Base-by-base conservation (phyloP, 2,797 vertebrate genomes). In the Cirrhinus mrigala region DNA sequence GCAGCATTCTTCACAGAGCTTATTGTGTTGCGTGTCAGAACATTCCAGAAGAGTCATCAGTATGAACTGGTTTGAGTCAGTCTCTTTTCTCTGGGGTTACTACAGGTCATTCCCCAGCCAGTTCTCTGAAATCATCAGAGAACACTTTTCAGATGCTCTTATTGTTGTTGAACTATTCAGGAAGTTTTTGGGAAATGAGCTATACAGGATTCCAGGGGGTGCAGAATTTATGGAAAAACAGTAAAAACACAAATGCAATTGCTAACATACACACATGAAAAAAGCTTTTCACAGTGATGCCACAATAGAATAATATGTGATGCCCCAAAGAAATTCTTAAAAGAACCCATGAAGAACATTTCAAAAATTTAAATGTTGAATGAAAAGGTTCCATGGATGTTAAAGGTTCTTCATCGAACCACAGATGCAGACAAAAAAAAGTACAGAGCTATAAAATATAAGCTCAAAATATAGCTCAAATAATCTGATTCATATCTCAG, bases 101-200 rank as follows among this genome's bases (percentile, higher is more conserved):
- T 95, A 27, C 27, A 91, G 96, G 96, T 90, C 94, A 85, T 89
- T 95, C 92, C 92, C 94, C 96, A 94, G 93, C 94, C 56, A 10
- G 4, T 64, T 73, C 44, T 68, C 69, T 22, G 0, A 48, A 22
- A 27, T 60, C 29, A 56, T 10, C 66, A 69, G 44, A 29, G 20
- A 22, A 22, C 58, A 44, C 29, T 14, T 74, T 33, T 48, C 46
- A 44, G 48, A 56, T 68, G 82, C 70, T 29, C 37, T 82, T 15
- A 48, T 20, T 52, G 33, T 66, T 48, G 1, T 46, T 2, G 6
- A n/a, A 29, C 15, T 56, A 33, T 7, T 22, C 46, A 29, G 16
- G 29, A 20, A 2, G 16, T 3, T 56, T 69, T 27, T 9, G 50
- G 29, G 48, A 52, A 66, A 78, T 24, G 16, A 40, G 16, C 16